These are phyloP conservation scores for Chaetodon auriga DNA, from an alignment of 2,113 vertebrate species.

Conservation along the genomic window DNA sequence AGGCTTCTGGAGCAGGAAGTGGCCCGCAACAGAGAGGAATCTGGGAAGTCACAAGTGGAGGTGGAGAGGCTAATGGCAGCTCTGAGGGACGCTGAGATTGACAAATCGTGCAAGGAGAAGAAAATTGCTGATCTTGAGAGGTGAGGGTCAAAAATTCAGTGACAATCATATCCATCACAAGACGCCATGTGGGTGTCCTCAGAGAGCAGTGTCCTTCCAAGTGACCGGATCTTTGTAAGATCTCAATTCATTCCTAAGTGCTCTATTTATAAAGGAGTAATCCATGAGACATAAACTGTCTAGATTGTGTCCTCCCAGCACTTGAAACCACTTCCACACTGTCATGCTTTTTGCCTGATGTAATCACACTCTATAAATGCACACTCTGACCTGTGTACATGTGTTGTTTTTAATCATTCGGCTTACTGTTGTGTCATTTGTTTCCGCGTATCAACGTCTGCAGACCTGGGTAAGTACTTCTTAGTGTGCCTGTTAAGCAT, in stretches of 20 bases:
- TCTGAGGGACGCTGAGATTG: conserved; percentile 92
- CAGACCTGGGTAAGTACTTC: conserved; percentile 81
- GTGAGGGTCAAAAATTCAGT: conserved; percentile 78
- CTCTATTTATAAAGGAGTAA: conserved; percentile 74
- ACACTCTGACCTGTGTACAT: conserved; percentile 23
- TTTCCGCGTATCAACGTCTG: conserved; percentile 60
- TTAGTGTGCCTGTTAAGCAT: conserved; percentile 36
- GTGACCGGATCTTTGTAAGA: conserved; percentile 55
- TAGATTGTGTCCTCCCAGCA: conserved; percentile 64
- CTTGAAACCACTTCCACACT: conserved; percentile 72
- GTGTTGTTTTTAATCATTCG: conserved; percentile 40
- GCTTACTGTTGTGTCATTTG: conserved; percentile 58
- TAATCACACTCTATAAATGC: conserved; percentile 47
- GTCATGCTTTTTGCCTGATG: conserved; percentile 60
- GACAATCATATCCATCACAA: conserved; percentile 19
- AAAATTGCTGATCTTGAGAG: conserved; percentile 95
- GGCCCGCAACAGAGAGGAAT: conserved; percentile 92
- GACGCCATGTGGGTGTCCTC: conserved; percentile 50
- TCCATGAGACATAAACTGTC: conserved; percentile 74
- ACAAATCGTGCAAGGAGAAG: conserved; percentile 94
- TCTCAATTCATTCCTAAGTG: conserved; percentile 60
- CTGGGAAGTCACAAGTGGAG: conserved; percentile 92
- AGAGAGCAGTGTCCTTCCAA: conserved; percentile 33
- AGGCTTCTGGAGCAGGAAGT: conserved; percentile 95
- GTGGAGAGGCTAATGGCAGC: conserved; percentile 93